Conservation (phyloP, 2,113 vertebrate genomes). For the Hemichromis elongatus region DNA sequence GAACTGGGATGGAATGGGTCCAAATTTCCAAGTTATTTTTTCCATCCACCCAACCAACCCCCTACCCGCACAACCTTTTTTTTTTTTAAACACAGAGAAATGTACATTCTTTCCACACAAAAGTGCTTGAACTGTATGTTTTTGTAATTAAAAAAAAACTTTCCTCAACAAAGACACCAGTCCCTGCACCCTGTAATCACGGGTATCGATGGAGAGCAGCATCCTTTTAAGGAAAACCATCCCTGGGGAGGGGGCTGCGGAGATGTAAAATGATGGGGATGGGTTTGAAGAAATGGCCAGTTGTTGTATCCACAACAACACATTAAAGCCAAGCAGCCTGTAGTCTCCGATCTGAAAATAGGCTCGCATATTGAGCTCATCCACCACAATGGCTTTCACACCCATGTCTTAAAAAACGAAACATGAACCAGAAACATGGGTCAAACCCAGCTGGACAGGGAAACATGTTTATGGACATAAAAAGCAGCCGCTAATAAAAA, state of each 20-base stretch:
- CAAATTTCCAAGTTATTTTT: slow-evolving; percentile 57
- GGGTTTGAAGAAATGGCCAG: slow-evolving; percentile 9
- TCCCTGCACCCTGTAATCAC: slow-evolving; percentile 27
- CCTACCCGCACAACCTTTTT: neutral
- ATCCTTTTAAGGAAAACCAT: slow-evolving; percentile 7
- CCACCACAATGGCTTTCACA: slow-evolving; percentile 27
- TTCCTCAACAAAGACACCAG: slow-evolving; percentile 27
- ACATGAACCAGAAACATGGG: neutral
- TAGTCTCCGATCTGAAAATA: slow-evolving; percentile 34
- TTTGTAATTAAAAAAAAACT: slow-evolving; percentile 25
- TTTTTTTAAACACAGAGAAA: slow-evolving; percentile 53
- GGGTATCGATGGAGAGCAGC: slow-evolving; percentile 6
- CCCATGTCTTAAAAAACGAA: slow-evolving; percentile 34
- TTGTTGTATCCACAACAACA: slow-evolving; percentile 5
- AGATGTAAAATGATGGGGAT: neutral
- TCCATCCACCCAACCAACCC: neutral
- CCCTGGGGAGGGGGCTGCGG: neutral
- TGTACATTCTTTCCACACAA: slow-evolving; percentile 71
- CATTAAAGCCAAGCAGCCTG: slow-evolving; percentile 1
- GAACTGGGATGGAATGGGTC: slow-evolving; percentile 52
- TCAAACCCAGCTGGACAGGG: slow-evolving; percentile 2
- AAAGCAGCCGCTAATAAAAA: neutral
- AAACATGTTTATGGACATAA: slow-evolving; percentile 25
- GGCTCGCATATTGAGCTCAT: neutral
- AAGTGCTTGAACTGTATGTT: slow-evolving; percentile 48